A percentile compares a stretch with the other conserved stretches of the same genome.
Evolutionary conservation across 2,888 invertebrate genomes (phyloP).

Genomic region (Yponomeuta malinellus): DNA sequence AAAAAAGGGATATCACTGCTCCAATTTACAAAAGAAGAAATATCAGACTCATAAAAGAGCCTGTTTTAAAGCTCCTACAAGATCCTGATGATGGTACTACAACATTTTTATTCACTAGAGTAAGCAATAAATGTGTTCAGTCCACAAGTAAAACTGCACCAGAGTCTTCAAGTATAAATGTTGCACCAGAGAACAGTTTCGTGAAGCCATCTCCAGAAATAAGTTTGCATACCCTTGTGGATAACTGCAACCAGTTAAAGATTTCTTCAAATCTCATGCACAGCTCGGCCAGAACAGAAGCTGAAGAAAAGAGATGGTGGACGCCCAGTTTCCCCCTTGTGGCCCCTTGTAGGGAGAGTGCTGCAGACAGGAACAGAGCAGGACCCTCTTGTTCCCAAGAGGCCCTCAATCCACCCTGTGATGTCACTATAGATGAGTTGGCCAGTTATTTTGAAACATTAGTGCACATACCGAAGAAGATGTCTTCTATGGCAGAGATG

Average conservation of each 20-base stretch:
- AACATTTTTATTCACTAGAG: slow-evolving; percentile 15
- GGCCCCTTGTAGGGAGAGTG: slow-evolving; percentile 34
- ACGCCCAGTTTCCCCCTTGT: slow-evolving; percentile 36
- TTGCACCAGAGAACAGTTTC: slow-evolving; percentile 25
- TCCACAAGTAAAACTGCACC: slow-evolving; percentile 15
- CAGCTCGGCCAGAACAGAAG: slow-evolving; percentile 27
- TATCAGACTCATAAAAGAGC: slow-evolving; percentile 73
- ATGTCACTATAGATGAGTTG: slow-evolving; percentile 94
- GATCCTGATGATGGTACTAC: slow-evolving; percentile 27
- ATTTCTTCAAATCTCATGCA: slow-evolving; percentile 41
- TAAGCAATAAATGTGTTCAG: slow-evolving; percentile 10
- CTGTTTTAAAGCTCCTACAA: slow-evolving; percentile 70
- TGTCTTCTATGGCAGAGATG: slow-evolving; percentile 99
- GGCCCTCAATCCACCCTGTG: slow-evolving; percentile 83
- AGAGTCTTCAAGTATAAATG: slow-evolving; percentile 19
- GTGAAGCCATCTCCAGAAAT: slow-evolving; percentile 31
- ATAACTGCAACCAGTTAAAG: slow-evolving; percentile 61
- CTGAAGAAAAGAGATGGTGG: slow-evolving; percentile 48
- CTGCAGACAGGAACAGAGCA: slow-evolving; percentile 40
- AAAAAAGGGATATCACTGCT: slow-evolving; percentile 37
- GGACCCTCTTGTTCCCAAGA: slow-evolving; percentile 85
- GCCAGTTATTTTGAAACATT: slow-evolving; percentile 97
- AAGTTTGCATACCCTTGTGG: slow-evolving; percentile 56
- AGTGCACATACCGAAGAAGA: slow-evolving; percentile 97
- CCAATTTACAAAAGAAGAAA: slow-evolving; percentile 55